A percentile compares a stretch with the other conserved stretches of the same genome.
These are phyloP conservation scores for Reticulitermes lucifugus DNA, from an alignment of 2,888 invertebrate genomes.

Conservation along the genomic window DNA sequence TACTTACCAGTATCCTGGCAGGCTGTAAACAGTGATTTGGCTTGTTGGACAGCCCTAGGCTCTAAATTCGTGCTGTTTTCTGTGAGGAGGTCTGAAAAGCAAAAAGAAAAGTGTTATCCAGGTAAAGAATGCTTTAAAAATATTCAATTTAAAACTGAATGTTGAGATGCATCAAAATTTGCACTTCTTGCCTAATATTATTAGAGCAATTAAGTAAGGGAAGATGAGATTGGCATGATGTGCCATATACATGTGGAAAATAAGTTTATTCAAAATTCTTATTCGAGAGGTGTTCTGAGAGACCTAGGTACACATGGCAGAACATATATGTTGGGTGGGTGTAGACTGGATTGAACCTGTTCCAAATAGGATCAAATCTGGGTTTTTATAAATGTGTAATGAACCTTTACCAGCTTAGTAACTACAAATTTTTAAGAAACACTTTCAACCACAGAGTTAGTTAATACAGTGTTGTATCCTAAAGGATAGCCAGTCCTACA, in stretches of 20 bases:
- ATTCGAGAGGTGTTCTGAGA: no score
- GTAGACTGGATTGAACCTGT: no score
- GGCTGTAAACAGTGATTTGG: constrained; percentile 1
- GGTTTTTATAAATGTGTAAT: no score
- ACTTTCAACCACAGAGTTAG: no score
- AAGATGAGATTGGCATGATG: neutral
- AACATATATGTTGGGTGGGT: no score
- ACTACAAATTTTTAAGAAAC: no score
- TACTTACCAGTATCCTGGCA: constrained; percentile 22
- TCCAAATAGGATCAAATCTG: no score
- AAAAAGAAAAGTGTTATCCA: neutral
- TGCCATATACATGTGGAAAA: neutral
- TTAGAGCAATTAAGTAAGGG: neutral
- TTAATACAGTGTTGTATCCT: no score
- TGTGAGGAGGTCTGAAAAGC: neutral
- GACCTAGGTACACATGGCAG: no score
- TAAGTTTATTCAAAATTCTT: neutral
- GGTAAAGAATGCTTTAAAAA: neutral
- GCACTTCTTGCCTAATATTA: neutral
- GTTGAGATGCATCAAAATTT: neutral
- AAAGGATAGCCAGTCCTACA: no score
- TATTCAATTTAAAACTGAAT: neutral
- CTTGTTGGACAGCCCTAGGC: constrained; percentile 14
- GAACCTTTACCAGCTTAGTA: no score
- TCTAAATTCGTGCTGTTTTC: neutral